Base-by-base conservation (phyloP, 2,888 invertebrate species). In the Aleiodes testaceus region DNA sequence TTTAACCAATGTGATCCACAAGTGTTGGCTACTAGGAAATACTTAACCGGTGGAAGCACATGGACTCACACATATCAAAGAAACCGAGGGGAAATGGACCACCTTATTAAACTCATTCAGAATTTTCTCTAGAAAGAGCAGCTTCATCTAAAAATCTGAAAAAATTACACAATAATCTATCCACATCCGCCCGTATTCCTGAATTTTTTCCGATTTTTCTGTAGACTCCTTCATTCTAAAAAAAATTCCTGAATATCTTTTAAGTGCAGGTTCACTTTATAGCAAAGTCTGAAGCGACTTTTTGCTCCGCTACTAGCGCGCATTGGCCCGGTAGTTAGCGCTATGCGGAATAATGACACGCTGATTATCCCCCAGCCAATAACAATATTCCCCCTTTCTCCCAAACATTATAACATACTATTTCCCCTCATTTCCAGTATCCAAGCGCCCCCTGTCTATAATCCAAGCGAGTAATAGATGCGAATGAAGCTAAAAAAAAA, bases 1-100 rank as follows among this genome's bases (percentile, higher is more conserved):
- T 14, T 22, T 4, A 20, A 36, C 42, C 42, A 44, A 63, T 20
- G 18, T 63, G 12, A 42, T 16, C 9, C 70, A 66, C 47, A 59
- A 75, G 72, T 69, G 70, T 68, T 55, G 53, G 68, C 59, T 75
- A 75, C 76, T 76, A 75, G 75, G 76, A 76, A 76, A 76, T 76
- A 76, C 74, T 76, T 74, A 76, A 72, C 55, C n/a, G 30, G 30
- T 36, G 30, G 26, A 55, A 53, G 22, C 26, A 66, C 66, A 65
- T 69, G 45, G 59, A 67, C 45, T 44, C 69, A 65, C 72, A 66
- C 26, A 26, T 26, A 26, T 26, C 26, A 26, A 26, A 5, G 26
- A 26, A 3, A 26, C 4, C 3, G 26, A n/a, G 1, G 26, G 0
- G 5, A 26, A 26, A 26, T 26, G 26, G 26, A 26, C 26, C 26